A percentile compares a stretch with the other conserved stretches of the same genome.
These are phyloP conservation scores for Carcharodon carcharias DNA, from an alignment of 2,797 vertebrate species.

Conservation along the genomic window DNA sequence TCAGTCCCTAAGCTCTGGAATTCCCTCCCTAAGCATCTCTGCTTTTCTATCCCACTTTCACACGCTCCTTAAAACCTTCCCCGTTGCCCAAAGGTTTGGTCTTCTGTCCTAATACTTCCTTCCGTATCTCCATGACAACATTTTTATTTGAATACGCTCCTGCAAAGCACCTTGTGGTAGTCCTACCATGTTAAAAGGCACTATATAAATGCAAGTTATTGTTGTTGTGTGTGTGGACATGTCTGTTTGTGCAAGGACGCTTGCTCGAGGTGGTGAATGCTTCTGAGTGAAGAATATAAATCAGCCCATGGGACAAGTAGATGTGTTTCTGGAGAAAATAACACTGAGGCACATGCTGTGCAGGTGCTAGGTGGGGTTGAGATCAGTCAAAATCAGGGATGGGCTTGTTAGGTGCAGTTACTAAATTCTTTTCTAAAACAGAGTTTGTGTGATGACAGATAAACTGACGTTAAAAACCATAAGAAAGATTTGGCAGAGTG, in stretches of 20 bases:
- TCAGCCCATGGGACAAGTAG: background rate
- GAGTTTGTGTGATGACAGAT: background rate
- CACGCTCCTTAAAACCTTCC: background rate
- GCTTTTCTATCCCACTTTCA: background rate
- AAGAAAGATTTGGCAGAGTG: background rate
- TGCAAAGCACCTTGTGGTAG: background rate
- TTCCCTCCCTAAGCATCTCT: background rate
- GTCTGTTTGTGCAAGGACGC: background rate
- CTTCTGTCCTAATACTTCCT: background rate
- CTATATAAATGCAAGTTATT: background rate
- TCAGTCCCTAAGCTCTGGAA: background rate
- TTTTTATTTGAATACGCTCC: background rate
- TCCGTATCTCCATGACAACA: background rate
- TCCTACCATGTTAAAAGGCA: background rate
- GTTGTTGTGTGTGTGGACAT: background rate
- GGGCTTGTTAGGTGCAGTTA: background rate
- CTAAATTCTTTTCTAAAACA: background rate
- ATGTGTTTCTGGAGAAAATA: background rate
- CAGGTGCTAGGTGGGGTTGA: background rate
- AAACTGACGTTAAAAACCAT: background rate
- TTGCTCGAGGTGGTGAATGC: background rate
- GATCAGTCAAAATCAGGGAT: background rate
- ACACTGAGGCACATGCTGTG: background rate
- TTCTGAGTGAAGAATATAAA: background rate
- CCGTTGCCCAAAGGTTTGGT: background rate